These are phyloP conservation scores for Venustaconcha ellipsiformis DNA, from an alignment of 1,140 invertebrate genomes.

Conservation along the genomic window DNA sequence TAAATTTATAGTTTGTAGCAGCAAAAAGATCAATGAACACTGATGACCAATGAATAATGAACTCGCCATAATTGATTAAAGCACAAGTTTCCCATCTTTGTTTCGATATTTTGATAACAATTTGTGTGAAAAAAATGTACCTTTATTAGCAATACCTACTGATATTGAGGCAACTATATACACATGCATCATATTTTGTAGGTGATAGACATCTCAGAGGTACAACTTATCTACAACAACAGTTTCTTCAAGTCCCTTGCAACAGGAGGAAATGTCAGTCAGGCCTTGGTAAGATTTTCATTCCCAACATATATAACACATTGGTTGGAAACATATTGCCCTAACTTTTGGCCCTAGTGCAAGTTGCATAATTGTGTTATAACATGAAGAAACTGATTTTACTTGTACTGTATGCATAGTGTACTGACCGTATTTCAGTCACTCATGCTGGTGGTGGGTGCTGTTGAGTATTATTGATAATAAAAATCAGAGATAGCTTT, in stretches of 20 bases:
- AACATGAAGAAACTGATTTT: too few species aligned
- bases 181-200: slow-evolving; percentile 24
- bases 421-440: too few species aligned
- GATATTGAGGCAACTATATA: background rate
- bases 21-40: too few species aligned
- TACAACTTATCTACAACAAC: slow-evolving; percentile 88
- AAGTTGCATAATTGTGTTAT: too few species aligned
- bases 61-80: too few species aligned
- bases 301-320: too few species aligned
- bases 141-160: background rate
- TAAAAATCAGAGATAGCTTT: too few species aligned
- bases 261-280: slow-evolving; percentile 82
- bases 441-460: too few species aligned
- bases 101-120: background rate
- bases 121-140: background rate
- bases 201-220: slow-evolving; percentile 74
- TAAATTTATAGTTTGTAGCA: too few species aligned
- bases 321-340: background rate
- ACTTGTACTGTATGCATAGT: too few species aligned
- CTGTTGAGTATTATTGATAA: too few species aligned
- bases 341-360: background rate
- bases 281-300: slow-evolving; percentile 74
- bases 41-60: too few species aligned
- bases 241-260: slow-evolving; percentile 90
- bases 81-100: background rate